Conservation (phyloP, 2,113 vertebrate species). For the Amphiprion percula region DNA sequence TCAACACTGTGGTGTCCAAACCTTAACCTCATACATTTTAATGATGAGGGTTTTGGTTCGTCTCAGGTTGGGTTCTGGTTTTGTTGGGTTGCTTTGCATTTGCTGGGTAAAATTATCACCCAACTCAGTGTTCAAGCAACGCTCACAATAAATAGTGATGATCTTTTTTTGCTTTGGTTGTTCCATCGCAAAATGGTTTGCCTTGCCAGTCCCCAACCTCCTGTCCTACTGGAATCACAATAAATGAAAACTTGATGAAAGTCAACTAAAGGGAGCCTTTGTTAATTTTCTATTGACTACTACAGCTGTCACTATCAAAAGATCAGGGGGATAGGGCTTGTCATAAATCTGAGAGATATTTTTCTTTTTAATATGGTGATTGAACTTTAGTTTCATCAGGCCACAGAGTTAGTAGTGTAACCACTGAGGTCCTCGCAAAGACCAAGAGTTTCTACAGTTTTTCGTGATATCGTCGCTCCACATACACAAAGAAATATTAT, state of each 20-base stretch:
- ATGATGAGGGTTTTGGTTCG: slow-evolving; percentile 36
- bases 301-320: slow-evolving; percentile 69
- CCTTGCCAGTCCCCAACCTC: slow-evolving; percentile 59
- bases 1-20: slow-evolving; percentile 54
- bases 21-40: slow-evolving; percentile 40
- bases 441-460: slow-evolving; percentile 64
- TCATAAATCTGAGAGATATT: slow-evolving; percentile 63
- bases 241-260: slow-evolving; percentile 80
- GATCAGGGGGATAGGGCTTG: slow-evolving; percentile 63
- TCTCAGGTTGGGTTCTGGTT: slow-evolving; percentile 49
- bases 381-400: slow-evolving; percentile 70
- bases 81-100: slow-evolving; percentile 46
- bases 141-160: slow-evolving; percentile 31
- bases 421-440: slow-evolving; percentile 58
- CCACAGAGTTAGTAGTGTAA: slow-evolving; percentile 59
- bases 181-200: slow-evolving; percentile 63
- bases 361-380: slow-evolving; percentile 54
- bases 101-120: slow-evolving; percentile 44
- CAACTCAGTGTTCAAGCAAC: slow-evolving; percentile 41
- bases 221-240: slow-evolving; percentile 74
- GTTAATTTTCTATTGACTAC: slow-evolving; percentile 64
- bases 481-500: slow-evolving; percentile 78
- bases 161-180: slow-evolving; percentile 50
- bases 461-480: slow-evolving; percentile 53
- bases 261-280: slow-evolving; percentile 69